Evolutionary conservation across 2,113 vertebrate species (phyloP).

Genomic region (Pomatorhinus ruficollis): DNA sequence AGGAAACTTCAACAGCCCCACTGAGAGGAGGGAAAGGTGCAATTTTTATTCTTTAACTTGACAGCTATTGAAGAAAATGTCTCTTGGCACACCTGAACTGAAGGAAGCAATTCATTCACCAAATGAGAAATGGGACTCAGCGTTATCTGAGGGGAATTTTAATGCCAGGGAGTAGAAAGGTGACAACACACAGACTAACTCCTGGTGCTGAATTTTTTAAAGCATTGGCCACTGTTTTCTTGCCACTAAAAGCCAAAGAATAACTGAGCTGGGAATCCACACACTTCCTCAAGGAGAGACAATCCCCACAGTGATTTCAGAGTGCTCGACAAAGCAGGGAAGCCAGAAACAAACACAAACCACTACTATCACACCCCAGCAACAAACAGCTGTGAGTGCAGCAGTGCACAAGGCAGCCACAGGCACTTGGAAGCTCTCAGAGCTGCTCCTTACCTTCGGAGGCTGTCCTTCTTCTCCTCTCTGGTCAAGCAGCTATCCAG

Average conservation of each 20-base stretch:
- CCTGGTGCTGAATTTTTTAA: background rate
- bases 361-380: background rate
- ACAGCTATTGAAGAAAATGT: background rate
- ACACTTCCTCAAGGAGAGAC: background rate
- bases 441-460: slow-evolving; percentile 83
- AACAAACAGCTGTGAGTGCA: fast-evolving
- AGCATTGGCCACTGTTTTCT: background rate
- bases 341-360: background rate
- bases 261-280: background rate
- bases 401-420: background rate
- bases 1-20: background rate
- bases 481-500: slow-evolving; percentile 87
- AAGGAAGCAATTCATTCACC: background rate
- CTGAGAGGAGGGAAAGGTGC: background rate
- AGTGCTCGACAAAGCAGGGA: background rate
- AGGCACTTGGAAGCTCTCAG: fast-evolving
- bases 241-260: background rate
- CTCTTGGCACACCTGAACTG: background rate
- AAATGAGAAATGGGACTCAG: background rate
- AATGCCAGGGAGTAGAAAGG: background rate
- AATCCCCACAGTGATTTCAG: background rate
- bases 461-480: slow-evolving; percentile 88
- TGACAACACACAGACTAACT: fast-evolving
- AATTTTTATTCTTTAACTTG: background rate
- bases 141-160: background rate